Evolutionary conservation across 1,140 invertebrate genomes (phyloP).

Genomic region (Papilio polyxenes): DNA sequence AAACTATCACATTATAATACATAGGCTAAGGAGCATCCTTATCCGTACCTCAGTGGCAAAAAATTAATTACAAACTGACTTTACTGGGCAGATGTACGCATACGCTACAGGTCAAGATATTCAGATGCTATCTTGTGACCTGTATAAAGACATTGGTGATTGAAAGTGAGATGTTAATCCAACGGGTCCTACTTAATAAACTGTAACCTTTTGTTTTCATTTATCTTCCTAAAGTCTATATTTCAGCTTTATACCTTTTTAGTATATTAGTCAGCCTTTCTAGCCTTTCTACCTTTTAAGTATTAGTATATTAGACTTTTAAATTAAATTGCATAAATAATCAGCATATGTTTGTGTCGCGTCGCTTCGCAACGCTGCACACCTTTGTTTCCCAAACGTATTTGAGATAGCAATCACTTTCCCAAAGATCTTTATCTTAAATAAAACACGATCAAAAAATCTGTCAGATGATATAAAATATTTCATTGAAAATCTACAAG

Average conservation of each 20-base stretch:
- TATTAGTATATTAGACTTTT: background rate
- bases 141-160: background rate
- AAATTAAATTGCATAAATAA: slow-evolving; percentile 20
- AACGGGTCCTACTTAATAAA: too few relatives aligned
- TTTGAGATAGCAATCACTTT: slow-evolving; percentile 22
- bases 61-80: background rate
- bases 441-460: background rate
- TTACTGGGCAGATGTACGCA: background rate
- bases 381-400: slow-evolving; percentile 15
- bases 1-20: background rate
- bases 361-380: slow-evolving; percentile 24
- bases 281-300: background rate
- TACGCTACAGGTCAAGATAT: background rate
- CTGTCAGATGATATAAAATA: background rate
- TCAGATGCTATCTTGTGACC: background rate
- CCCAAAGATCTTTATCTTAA: slow-evolving; percentile 12
- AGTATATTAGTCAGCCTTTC: background rate
- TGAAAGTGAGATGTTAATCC: background rate
- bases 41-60: background rate
- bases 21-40: background rate
- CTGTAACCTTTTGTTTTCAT: background rate
- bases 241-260: background rate
- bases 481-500: background rate
- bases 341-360: background rate
- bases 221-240: background rate